Conservation (phyloP, 2,888 invertebrate species). For the Drosophila yooni region DNA sequence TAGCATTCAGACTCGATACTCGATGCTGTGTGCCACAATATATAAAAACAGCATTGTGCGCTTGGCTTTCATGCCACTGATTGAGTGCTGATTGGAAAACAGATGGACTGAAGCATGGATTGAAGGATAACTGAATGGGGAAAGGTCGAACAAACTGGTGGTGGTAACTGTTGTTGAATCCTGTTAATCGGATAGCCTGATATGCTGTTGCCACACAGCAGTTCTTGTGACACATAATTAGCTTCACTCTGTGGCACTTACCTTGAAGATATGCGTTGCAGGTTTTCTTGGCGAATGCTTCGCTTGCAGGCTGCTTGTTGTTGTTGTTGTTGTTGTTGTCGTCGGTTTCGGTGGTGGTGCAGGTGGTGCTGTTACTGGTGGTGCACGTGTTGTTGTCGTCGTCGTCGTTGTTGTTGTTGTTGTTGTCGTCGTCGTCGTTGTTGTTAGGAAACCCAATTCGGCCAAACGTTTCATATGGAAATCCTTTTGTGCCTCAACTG, state of each 20-base stretch:
- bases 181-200: conserved; percentile 49
- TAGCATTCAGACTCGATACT: conserved; percentile 51
- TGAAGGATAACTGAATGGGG: conserved; percentile 44
- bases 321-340: conserved; percentile 69
- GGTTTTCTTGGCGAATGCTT: conserved; percentile 77
- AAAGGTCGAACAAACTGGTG: neutral
- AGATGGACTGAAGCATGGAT: conserved; percentile 59
- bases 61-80: conserved; percentile 69
- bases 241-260: conserved; percentile 47
- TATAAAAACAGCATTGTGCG: conserved; percentile 60
- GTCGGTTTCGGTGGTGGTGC: conserved; percentile 81
- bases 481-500: conserved; percentile 95
- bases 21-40: conserved; percentile 15
- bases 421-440: conserved; percentile 85
- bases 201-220: conserved; percentile 12
- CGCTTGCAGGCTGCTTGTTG: conserved; percentile 84
- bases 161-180: conserved; percentile 50
- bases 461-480: conserved; percentile 89
- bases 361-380: conserved; percentile 14
- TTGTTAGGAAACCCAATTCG: conserved; percentile 86
- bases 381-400: conserved; percentile 60
- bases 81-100: conserved; percentile 81
- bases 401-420: conserved; percentile 86
- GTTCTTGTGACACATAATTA: conserved; percentile 54
- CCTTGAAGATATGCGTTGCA: conserved; percentile 77